A percentile compares a stretch with the other conserved stretches of the same genome.
phyloP scores from a whole-genome alignment of 2,888 invertebrate species.

The Globia sparganii region DNA sequence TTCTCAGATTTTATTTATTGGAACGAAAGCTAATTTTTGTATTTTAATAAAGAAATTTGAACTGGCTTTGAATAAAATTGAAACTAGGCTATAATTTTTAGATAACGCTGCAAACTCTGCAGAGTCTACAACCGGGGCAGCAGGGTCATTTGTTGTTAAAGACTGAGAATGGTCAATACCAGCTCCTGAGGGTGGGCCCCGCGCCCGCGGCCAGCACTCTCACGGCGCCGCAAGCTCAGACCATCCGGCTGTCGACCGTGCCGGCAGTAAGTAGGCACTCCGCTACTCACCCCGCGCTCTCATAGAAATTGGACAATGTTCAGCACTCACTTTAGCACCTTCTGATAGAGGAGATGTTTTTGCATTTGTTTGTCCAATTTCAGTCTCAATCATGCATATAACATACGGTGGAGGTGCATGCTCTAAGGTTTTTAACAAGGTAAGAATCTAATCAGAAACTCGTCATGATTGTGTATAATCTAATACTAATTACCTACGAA shows the following conservation, averaged over 20 bases:
- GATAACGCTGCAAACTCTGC: constrained; percentile 96
- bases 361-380: constrained; percentile 75
- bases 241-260: constrained; percentile 96
- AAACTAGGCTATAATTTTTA: constrained; percentile 90
- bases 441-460: constrained; percentile 75
- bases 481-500: constrained; percentile 66
- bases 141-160: constrained; percentile 97
- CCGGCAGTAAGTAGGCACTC: constrained; percentile 95
- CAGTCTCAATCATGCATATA: constrained; percentile 82
- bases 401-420: constrained; percentile 85
- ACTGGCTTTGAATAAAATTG: constrained; percentile 74
- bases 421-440: constrained; percentile 81
- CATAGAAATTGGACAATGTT: constrained; percentile 63
- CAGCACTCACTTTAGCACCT: constrained; percentile 45
- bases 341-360: constrained; percentile 46
- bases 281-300: constrained; percentile 62
- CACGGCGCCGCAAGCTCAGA: constrained; percentile 92
- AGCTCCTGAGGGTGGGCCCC: constrained; percentile 96
- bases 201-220: constrained; percentile 91
- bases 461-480: constrained; percentile 71
- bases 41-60: constrained; percentile 57
- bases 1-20: constrained; percentile 63
- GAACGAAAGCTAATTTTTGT: constrained; percentile 49
- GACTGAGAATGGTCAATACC: constrained; percentile 99
- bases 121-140: constrained; percentile 96